Evolutionary conservation across 2,797 vertebrate species (phyloP), one percentile per base, ranked within the genome.

Genomic region (Pseudomugil tenellus): DNA sequence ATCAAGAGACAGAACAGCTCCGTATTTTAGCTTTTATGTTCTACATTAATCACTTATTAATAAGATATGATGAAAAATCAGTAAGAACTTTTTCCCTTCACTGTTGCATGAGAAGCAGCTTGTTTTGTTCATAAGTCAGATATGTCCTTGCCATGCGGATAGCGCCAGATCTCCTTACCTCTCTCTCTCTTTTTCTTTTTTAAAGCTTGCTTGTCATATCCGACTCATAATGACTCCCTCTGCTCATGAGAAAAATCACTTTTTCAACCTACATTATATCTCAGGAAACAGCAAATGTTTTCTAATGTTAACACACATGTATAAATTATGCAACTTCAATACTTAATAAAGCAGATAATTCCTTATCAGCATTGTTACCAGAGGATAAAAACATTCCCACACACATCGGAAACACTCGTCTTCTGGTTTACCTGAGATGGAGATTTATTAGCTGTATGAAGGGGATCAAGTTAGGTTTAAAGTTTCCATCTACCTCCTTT

Each of bases 401-500:
- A 34, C 32, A 31, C 3, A 31, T 3, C 29, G 6, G 29, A 31
- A 31, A 6, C 29, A 31, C 3, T 6, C 29, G 6, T 31, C 3
- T 31, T 31, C 29, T 31, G 29, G 25, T 52, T 53, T 41, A 25
- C 26, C 34, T 59, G 25, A 52, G 48, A 68, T 52, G 19, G 3
- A 32, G 41, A 60, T 43, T 48, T 53, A 25, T 39, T 19, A 41
- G 12, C 16, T 31, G 41, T 14, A 16, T n/a, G n/a, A 29, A 14
- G 13, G 26, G 55, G 6, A 25, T 34, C 17, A 17, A 3, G 10
- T 34, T 23, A 31, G 25, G 56, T 57, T 48, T 57, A 6, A 43
- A 49, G 29, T 67, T 67, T 58, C 64, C n/a, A 54, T 59, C 59
- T 56, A 28, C 21, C 37, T 65, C 11, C n/a, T 16, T 41, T 56